Percentiles rank a stretch among this genome's conserved stretches.
phyloP scores from a whole-genome alignment of 64 coral and sea anemone genomes.

The Dendronephthya gigantea region DNA sequence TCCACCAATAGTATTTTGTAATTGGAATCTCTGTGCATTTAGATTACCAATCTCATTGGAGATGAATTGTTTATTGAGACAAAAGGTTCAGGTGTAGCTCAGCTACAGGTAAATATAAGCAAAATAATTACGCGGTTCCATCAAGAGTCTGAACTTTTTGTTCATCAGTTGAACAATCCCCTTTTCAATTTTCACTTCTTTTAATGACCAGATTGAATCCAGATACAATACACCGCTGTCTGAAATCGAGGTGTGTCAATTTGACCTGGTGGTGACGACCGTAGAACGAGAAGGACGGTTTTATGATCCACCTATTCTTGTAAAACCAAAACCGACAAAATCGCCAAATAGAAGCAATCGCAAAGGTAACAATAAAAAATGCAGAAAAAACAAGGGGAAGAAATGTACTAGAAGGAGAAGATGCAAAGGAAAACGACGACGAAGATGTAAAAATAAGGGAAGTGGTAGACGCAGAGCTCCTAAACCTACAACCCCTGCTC shows the following conservation, averaged over 20 bases:
- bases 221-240: neutral
- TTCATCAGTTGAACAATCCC: neutral
- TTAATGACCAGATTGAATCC: neutral
- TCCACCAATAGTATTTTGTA: too few relatives aligned
- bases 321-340: neutral
- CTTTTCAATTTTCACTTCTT: neutral
- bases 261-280: neutral
- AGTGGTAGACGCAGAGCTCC: neutral
- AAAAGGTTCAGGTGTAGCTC: neutral
- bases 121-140: too few relatives aligned
- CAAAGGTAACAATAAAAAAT: neutral
- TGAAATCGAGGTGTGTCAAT: neutral
- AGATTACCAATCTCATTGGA: neutral
- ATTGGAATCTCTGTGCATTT: too few relatives aligned
- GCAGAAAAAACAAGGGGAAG: neutral
- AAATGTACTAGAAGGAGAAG: neutral
- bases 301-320: neutral
- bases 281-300: neutral
- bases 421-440: conserved; percentile 7
- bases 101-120: neutral
- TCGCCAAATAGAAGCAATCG: neutral
- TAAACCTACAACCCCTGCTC: neutral
- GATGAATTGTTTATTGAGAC: neutral
- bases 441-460: neutral
- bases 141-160: neutral